These are phyloP conservation scores for Didymodactylos carnosus DNA, from an alignment of 2,888 invertebrate genomes.

Conservation along the genomic window DNA sequence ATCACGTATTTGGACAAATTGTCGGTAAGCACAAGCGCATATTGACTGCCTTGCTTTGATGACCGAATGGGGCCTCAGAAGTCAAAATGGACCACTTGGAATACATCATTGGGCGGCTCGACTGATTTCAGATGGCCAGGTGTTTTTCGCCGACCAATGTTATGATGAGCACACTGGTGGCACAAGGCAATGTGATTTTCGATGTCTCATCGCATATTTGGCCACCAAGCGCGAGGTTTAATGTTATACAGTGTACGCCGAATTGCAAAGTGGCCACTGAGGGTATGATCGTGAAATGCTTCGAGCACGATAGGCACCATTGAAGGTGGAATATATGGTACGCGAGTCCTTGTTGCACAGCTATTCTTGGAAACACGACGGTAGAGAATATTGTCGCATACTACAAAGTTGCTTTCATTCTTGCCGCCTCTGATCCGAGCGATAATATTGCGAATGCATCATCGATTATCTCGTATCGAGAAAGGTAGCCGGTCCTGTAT, in stretches of 20 bases:
- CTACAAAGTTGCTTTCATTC: no score
- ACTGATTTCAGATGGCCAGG: background rate
- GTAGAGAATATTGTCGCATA: background rate
- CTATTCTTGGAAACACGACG: background rate
- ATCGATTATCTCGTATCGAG: no score
- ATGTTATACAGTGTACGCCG: background rate
- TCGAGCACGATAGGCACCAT: background rate
- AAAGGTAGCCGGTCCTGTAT: background rate
- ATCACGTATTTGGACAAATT: background rate
- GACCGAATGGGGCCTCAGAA: background rate
- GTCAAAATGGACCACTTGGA: background rate
- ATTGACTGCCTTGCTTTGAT: background rate
- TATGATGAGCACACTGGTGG: background rate
- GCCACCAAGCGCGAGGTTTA: background rate
- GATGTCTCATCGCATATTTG: background rate
- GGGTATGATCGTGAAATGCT: background rate
- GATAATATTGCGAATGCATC: no score
- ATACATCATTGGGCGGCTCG: background rate
- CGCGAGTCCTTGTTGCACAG: background rate
- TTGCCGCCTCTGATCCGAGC: no score
- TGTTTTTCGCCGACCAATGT: background rate
- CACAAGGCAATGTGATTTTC: background rate
- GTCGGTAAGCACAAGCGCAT: background rate
- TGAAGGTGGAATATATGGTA: background rate
- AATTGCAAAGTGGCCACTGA: background rate